These are phyloP conservation scores for Escarpia spicata DNA, from an alignment of 2,888 invertebrate species.

Conservation along the genomic window DNA sequence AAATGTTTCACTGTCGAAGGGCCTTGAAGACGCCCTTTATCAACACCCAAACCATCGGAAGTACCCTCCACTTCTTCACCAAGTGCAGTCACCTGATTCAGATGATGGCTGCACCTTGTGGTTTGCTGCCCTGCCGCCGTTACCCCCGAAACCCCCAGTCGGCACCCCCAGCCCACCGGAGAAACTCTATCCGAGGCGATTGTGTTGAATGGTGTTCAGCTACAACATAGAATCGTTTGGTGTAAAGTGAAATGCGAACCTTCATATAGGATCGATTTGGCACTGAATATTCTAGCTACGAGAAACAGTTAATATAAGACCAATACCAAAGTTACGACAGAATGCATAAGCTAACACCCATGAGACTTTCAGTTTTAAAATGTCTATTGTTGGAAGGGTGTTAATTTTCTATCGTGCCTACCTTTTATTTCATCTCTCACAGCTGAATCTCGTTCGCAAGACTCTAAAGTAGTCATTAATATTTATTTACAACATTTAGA, in stretches of 20 bases:
- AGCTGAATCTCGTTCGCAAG: too few relatives aligned
- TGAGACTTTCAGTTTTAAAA: too few relatives aligned
- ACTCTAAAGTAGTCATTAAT: too few relatives aligned
- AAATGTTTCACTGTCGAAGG: background rate
- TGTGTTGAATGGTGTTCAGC: background rate
- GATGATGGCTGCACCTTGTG: background rate
- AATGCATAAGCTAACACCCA: too few relatives aligned
- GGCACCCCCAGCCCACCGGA: conserved; percentile 10
- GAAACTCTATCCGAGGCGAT: conserved; percentile 6
- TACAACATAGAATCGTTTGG: background rate
- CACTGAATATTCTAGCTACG: background rate
- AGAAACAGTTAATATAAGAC: background rate
- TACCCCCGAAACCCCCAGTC: background rate
- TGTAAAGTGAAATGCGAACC: background rate
- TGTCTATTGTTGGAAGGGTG: too few relatives aligned
- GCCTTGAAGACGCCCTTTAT: background rate
- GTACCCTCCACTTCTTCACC: background rate
- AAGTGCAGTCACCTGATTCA: background rate
- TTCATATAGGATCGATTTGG: background rate
- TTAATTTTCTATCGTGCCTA: too few relatives aligned
- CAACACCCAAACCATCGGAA: background rate
- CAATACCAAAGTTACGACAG: background rate
- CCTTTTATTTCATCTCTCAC: too few relatives aligned
- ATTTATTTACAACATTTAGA: background rate
- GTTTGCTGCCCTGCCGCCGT: conserved; percentile 10